These are phyloP conservation scores for Paelopatides confundens DNA, from an alignment of 53 echinoderm and acorn worm species.

Conservation along the genomic window DNA sequence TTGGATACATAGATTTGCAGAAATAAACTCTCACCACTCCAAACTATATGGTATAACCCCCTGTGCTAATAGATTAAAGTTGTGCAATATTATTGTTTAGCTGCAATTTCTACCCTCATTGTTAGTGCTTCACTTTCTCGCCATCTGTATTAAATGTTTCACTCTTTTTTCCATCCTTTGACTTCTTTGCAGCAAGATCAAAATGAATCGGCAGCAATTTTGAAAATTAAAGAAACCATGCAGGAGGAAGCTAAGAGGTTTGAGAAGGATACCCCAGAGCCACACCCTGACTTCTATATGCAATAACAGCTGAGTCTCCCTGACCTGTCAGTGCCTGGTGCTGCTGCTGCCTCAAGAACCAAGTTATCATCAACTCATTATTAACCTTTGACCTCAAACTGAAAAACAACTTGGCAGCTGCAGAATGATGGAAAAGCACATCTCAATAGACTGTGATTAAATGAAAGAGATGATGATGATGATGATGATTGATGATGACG, in stretches of 20 bases:
- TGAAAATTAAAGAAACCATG: constrained; percentile 99
- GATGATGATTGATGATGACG: too few species aligned
- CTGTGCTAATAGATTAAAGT: too few species aligned
- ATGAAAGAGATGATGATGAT: too few species aligned
- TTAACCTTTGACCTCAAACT: neutral
- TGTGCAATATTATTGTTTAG: too few species aligned
- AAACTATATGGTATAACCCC: too few species aligned
- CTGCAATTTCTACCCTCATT: neutral
- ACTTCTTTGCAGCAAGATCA: constrained; percentile 71
- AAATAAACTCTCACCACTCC: too few species aligned
- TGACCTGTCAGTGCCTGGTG: neutral
- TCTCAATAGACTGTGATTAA: too few species aligned
- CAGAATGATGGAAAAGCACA: too few species aligned
- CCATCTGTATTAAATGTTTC: too few species aligned
- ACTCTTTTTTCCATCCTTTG: neutral
- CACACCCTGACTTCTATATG: constrained; percentile 98
- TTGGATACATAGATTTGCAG: too few species aligned
- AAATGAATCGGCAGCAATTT: constrained; percentile 99
- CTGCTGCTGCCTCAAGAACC: neutral
- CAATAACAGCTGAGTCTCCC: constrained; percentile 72
- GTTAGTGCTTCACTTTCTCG: too few species aligned
- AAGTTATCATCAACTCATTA: neutral
- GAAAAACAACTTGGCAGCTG: too few species aligned
- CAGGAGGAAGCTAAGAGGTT: constrained; percentile 99
- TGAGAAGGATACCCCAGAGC: constrained; percentile 91